Conservation (phyloP, 2,888 invertebrate species). For the Apotomis betuletana region DNA sequence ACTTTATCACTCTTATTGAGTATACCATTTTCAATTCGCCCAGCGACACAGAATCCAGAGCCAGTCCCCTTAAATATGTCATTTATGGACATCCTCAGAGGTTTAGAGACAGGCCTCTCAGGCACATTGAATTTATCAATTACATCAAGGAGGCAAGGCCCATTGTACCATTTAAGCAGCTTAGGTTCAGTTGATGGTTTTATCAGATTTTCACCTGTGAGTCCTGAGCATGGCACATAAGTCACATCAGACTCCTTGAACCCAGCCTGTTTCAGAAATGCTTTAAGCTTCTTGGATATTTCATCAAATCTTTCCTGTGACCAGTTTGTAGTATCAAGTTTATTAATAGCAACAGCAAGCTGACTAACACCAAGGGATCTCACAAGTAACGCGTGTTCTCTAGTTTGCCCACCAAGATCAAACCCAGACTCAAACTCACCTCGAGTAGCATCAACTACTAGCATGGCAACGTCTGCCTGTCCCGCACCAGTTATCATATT, state of each 20-base stretch:
- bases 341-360: conserved; percentile 97
- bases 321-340: conserved; percentile 98
- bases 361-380: conserved; percentile 95
- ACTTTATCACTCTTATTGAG: conserved; percentile 94
- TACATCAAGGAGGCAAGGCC: conserved; percentile 92
- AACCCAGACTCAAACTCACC: conserved; percentile 99
- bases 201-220: conserved; percentile 96
- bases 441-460: conserved; percentile 97
- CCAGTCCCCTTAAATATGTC: conserved; percentile 97
- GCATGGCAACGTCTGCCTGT: conserved; percentile 98
- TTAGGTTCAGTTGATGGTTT: conserved; percentile 86
- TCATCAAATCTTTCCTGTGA: conserved; percentile 94
- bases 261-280: conserved; percentile 95
- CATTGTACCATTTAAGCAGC: conserved; percentile 90
- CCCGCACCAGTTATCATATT: conserved; percentile 99
- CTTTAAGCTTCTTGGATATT: conserved; percentile 91
- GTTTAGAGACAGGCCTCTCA: conserved; percentile 92
- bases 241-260: conserved; percentile 93
- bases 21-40: conserved; percentile 95
- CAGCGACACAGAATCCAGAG: conserved; percentile 95
- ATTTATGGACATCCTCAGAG: conserved; percentile 95
- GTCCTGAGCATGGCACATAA: conserved; percentile 97
- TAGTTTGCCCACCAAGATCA: conserved; percentile 98
- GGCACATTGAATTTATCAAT: conserved; percentile 95
- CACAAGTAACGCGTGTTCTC: conserved; percentile 98